A percentile compares a stretch with the other conserved stretches of the same genome.
phyloP scores from a whole-genome alignment of 2,113 vertebrate species.

The Balaeniceps rex region DNA sequence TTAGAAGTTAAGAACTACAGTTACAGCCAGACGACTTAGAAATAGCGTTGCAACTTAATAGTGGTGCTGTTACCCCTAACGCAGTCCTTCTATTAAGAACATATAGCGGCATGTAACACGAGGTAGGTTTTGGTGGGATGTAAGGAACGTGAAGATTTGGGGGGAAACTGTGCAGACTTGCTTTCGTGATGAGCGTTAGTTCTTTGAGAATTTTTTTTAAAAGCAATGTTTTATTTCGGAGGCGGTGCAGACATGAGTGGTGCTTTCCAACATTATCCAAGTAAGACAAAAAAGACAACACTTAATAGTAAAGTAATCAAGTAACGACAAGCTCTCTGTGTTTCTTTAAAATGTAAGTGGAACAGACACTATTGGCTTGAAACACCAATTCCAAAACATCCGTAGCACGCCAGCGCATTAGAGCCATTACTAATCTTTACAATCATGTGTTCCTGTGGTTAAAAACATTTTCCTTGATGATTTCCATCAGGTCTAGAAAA shows the following conservation, averaged over 20 bases:
- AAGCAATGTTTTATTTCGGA: background rate
- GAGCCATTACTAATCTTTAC: background rate
- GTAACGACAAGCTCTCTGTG: background rate
- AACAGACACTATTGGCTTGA: background rate
- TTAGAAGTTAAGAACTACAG: background rate
- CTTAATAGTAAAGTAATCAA: background rate
- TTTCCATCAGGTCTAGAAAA: background rate
- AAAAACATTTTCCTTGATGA: too few relatives aligned
- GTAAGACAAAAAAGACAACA: background rate
- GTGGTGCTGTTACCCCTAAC: background rate
- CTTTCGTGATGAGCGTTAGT: accelerated
- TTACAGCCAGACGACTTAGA: background rate
- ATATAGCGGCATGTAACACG: accelerated
- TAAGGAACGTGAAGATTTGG: accelerated
- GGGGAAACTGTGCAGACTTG: background rate
- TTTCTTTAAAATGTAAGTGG: background rate
- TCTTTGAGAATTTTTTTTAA: background rate
- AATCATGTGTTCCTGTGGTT: background rate
- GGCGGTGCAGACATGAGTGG: background rate
- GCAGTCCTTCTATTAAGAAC: background rate
- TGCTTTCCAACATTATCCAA: background rate
- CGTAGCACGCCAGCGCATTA: accelerated
- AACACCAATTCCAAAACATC: background rate
- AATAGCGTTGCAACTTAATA: background rate
- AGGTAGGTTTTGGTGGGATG: background rate